phyloP scores from a whole-genome alignment of 2,113 vertebrate genomes.

The Onychorhynchus coronatus region DNA sequence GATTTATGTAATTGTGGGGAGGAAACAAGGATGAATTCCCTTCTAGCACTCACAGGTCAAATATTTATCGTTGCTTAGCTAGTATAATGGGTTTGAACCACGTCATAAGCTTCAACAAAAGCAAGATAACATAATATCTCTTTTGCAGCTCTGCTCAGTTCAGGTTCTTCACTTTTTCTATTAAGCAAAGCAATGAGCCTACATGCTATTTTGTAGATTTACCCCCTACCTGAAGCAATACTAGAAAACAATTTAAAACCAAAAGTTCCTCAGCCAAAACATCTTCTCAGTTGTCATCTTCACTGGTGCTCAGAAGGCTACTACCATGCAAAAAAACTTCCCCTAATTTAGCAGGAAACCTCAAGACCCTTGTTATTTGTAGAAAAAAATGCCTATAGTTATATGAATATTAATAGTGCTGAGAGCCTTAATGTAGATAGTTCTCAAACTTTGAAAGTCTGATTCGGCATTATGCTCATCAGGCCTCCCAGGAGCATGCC shows the following conservation, averaged over 20 bases:
- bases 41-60: neutral
- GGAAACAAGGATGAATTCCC: conserved; percentile 24
- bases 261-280: neutral
- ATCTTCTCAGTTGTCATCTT: neutral
- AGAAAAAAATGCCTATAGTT: neutral
- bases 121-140: neutral
- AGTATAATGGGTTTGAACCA: neutral
- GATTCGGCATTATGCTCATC: neutral
- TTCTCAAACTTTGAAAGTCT: neutral
- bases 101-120: neutral
- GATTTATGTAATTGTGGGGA: conserved; percentile 2
- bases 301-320: neutral
- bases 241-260: neutral
- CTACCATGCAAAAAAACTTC: neutral
- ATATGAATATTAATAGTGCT: neutral
- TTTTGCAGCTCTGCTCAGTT: neutral
- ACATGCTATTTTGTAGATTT: neutral
- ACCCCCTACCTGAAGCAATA: neutral
- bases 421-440: neutral
- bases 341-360: neutral
- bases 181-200: conserved; percentile 7
- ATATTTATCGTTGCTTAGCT: neutral
- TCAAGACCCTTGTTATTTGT: neutral
- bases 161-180: neutral
- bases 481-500: neutral